Base-by-base conservation (phyloP, 2,888 invertebrate species). In the Caradrina kadenii region DNA sequence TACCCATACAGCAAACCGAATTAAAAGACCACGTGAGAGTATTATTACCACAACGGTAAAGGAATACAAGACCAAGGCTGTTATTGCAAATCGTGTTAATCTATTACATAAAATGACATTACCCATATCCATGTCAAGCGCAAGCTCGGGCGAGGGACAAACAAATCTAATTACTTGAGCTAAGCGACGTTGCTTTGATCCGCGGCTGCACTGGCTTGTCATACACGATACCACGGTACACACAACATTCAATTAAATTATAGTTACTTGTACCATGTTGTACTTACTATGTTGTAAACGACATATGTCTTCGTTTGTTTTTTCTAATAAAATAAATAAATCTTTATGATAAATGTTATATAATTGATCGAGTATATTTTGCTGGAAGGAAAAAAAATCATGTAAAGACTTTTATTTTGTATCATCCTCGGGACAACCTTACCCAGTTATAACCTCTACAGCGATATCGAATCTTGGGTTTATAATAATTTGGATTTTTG, bases 121-220 rank as follows among this genome's bases (percentile, higher is more conserved):
- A 56, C 15, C 65, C 52, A 49, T 66, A 80, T 69, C 73, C 54
- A 61, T 76, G 83, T 73, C 76, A 80, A 70, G 69, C 76, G 52
- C 69, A 75, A 52, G n/a, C 53, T 21, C 15, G 48, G 55, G 52
- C 21, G 65, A 59, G 63, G 67, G 71, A 58, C 66, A 64, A 73
- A 65, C 63, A 72, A 81, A 80, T 76, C 69, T 72, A 69, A 82
- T 80, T 80, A 82, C 76, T 66, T 56, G 56, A 17, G 50, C 73
- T 65, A 60, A 59, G 55, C 50, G 56, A 55, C 59, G 49, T 7
- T 58, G 62, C 82, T 81, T 80, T 79, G 74, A 74, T 70, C 64
- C 55, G 35, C 49, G 49, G 26, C 39, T 69, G 65, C 54, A 50
- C 55, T 31, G 55, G 15, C 45, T 10, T 49, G 56, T 63, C 60